Percentiles rank a stretch among this genome's conserved stretches.
Conservation (phyloP, 2,113 vertebrate species). For the Toxostoma redivivum region DNA sequence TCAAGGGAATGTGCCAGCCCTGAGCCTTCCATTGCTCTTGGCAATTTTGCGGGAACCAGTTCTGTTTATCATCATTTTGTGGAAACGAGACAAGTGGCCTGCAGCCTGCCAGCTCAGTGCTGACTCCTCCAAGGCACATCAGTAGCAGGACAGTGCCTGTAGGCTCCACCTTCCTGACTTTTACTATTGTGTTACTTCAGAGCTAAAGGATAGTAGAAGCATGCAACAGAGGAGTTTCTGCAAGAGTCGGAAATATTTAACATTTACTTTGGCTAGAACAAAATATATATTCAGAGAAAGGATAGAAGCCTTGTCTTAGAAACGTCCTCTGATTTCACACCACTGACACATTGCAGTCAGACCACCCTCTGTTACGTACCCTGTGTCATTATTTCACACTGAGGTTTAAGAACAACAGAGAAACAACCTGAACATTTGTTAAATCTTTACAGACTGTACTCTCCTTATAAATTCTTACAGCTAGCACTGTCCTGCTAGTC, state of each 20-base stretch:
- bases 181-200: neutral
- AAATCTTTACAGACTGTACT: neutral
- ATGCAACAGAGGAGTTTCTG: neutral
- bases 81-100: neutral
- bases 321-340: neutral
- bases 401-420: neutral
- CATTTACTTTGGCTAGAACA: neutral
- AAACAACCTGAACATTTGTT: neutral
- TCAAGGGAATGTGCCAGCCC: neutral
- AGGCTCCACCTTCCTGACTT: neutral
- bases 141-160: neutral
- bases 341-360: neutral
- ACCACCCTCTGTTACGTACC: neutral
- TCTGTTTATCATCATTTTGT: neutral
- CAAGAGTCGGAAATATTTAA: neutral
- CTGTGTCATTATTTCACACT: neutral
- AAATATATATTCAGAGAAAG: neutral
- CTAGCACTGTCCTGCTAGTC: neutral
- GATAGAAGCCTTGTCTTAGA: neutral
- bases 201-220: neutral
- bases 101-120: neutral
- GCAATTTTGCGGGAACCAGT: neutral
- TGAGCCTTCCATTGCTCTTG: neutral
- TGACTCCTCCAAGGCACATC: neutral
- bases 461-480: neutral